Conservation (phyloP, 2,113 vertebrate genomes). For the Sinocyclocheilus anophthalmus region DNA sequence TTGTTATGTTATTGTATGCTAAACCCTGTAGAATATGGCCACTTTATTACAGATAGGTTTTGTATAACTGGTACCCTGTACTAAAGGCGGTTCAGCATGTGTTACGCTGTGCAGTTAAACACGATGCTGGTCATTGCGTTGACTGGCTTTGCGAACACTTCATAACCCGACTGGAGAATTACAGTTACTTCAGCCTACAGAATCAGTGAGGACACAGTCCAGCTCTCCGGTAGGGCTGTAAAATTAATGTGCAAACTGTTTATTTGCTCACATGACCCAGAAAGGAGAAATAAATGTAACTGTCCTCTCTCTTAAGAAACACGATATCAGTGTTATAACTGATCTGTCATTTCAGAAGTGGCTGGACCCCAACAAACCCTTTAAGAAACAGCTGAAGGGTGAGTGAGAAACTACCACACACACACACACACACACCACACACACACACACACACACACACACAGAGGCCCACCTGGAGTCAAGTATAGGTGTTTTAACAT, state of each 20-base stretch:
- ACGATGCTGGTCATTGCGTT: conserved; percentile 89
- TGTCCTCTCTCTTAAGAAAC: conserved; percentile 1
- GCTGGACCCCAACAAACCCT: conserved; percentile 91
- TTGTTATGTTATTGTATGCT: not conserved
- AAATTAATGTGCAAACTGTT: conserved; percentile 38
- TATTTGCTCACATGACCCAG: not conserved
- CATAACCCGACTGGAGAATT: no score
- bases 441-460: not conserved
- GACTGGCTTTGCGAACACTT: conserved; percentile 85
- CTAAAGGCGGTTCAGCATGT: no score
- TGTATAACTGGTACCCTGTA: not conserved
- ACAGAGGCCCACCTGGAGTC: not conserved
- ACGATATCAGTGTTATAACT: not conserved
- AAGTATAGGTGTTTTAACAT: not conserved
- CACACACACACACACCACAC: not conserved
- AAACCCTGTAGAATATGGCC: not conserved
- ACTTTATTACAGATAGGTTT: conserved; percentile 16
- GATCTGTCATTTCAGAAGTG: conserved; percentile 83
- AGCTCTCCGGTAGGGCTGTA: conserved; percentile 62
- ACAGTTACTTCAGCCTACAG: conserved; percentile 94
- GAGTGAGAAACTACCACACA: conserved; percentile 37
- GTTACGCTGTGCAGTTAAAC: conserved; percentile 82
- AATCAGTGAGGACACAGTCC: conserved; percentile 68
- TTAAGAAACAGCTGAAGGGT: conserved; percentile 98
- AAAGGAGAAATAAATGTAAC: not conserved